Base-by-base conservation (phyloP, 2,797 vertebrate species). In the Neoniphon sammara region DNA sequence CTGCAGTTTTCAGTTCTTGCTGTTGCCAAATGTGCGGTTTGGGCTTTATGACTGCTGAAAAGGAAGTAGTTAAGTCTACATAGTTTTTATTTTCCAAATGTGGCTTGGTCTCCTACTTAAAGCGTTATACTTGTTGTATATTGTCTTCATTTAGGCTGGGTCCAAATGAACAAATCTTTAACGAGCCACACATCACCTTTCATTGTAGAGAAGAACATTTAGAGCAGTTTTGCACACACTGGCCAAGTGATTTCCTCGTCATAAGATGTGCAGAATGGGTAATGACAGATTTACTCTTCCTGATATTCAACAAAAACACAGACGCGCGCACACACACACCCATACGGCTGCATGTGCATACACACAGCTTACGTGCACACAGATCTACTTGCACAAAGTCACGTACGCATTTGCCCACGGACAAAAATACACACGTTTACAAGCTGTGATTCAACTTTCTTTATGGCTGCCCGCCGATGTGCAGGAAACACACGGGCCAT, bases 251-350 rank as follows among this genome's bases (percentile, higher is more conserved):
- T 82, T 89, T 89, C 90, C 88, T 89, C 76, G 47, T 46, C 46
- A 2, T 30, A 34, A 73, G 58, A 79, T 56, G 68, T 70, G 73
- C 60, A 92, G 88, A 91, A 91, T 89, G 66, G 86, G 27, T 61
- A 83, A 23, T 86, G 91, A 92, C 86, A 90, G 90, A 93, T 89
- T 82, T 67, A 90, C 71, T 76, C 77, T 89, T 90, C 91, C 91
- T 91, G 83, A 69, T 62, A 78, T 72, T 69, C 27, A 58, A 64
- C 72, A 69, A 25, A 39, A 70, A 63, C 72, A 61, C 53, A 68
- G 78, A 75, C 77, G 78, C 50, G 72, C 58, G 34, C 55, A 9
- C 86, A n/a, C 36, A 36, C 36, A 36, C 36, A 36, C 36, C 8
- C 84, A 77, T n/a, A n/a, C n/a, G n/a, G n/a, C n/a, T n/a, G n/a